Percentiles rank a stretch among this genome's conserved stretches.
Conservation (phyloP, 2,888 invertebrate genomes). For the Melanotus villosus region DNA sequence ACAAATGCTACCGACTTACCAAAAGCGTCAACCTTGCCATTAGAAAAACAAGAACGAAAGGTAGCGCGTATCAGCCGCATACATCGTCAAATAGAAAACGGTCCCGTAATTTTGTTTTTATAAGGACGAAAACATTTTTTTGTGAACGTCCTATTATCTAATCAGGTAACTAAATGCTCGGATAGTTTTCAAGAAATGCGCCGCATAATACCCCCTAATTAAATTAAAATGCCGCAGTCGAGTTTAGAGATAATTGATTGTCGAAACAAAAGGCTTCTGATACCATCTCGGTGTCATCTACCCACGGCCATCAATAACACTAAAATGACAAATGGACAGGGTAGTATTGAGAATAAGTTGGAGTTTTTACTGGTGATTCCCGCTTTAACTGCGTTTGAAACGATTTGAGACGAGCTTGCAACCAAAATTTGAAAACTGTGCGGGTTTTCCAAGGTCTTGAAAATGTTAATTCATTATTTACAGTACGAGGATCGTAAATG, state of each 20-base stretch:
- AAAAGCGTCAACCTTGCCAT: background rate
- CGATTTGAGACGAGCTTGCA: too few relatives aligned
- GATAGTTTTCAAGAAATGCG: conserved; percentile 59
- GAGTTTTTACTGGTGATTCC: too few relatives aligned
- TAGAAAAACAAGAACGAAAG: background rate
- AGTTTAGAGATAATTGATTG: conserved; percentile 67
- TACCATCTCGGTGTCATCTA: conserved; percentile 61
- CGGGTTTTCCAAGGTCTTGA: too few relatives aligned
- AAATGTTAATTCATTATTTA: too few relatives aligned
- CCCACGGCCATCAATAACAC: conserved; percentile 64
- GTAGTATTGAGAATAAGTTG: conserved; percentile 40
- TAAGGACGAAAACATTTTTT: conserved; percentile 18
- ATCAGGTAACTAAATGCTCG: conserved; percentile 60
- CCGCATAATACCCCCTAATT: conserved; percentile 64
- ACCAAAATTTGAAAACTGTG: too few relatives aligned
- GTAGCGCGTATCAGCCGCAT: background rate
- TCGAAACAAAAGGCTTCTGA: conserved; percentile 67
- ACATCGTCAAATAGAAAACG: conserved; percentile 15
- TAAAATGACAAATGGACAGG: conserved; percentile 64
- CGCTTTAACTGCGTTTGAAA: too few relatives aligned
- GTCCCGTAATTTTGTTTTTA: background rate
- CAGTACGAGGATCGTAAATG: too few relatives aligned
- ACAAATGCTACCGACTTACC: background rate
- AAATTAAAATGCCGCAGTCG: conserved; percentile 67
- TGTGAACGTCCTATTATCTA: conserved; percentile 40